These are phyloP conservation scores for Bombus pyrosoma DNA, from an alignment of 1,140 invertebrate species.

Conservation along the genomic window DNA sequence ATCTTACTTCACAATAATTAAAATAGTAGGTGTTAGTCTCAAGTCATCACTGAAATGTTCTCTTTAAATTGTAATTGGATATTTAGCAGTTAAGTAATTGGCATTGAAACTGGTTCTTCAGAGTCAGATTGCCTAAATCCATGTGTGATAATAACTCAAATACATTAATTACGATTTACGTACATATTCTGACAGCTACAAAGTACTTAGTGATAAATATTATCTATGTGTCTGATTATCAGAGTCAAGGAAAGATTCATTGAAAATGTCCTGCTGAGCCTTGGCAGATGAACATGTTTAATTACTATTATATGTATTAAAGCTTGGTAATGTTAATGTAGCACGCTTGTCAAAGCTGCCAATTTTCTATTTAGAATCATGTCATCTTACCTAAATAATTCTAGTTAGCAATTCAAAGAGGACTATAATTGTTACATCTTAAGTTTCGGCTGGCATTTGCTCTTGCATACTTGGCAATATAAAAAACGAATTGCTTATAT, in stretches of 20 bases:
- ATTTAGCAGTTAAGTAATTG: slow-evolving; percentile 23
- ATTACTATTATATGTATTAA: slow-evolving; percentile 22
- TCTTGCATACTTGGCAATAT: slow-evolving; percentile 22
- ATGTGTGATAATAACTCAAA: slow-evolving; percentile 36
- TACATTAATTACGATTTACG: slow-evolving; percentile 48
- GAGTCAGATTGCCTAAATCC: slow-evolving; percentile 37
- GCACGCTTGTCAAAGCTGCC: slow-evolving; percentile 28
- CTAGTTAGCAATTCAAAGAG: slow-evolving; percentile 43
- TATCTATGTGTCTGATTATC: slow-evolving; percentile 20
- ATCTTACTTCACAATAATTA: slow-evolving; percentile 45
- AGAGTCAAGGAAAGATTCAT: slow-evolving; percentile 43
- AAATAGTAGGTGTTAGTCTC: slow-evolving; percentile 43
- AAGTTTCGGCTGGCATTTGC: slow-evolving; percentile 36
- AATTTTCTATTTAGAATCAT: slow-evolving; percentile 56
- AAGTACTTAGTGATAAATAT: slow-evolving; percentile 54
- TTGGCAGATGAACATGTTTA: slow-evolving; percentile 32
- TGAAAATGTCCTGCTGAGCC: slow-evolving; percentile 51
- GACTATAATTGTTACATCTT: slow-evolving; percentile 46
- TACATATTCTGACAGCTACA: slow-evolving; percentile 37
- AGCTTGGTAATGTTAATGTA: slow-evolving; percentile 48
- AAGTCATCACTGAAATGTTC: slow-evolving; percentile 17
- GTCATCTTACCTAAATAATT: slow-evolving; percentile 51
- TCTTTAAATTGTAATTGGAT: background rate
- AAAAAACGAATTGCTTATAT: slow-evolving; percentile 48
- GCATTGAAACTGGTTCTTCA: slow-evolving; percentile 3